phyloP scores from a whole-genome alignment of 2,888 invertebrate species.

The Drosophila diplacantha region DNA sequence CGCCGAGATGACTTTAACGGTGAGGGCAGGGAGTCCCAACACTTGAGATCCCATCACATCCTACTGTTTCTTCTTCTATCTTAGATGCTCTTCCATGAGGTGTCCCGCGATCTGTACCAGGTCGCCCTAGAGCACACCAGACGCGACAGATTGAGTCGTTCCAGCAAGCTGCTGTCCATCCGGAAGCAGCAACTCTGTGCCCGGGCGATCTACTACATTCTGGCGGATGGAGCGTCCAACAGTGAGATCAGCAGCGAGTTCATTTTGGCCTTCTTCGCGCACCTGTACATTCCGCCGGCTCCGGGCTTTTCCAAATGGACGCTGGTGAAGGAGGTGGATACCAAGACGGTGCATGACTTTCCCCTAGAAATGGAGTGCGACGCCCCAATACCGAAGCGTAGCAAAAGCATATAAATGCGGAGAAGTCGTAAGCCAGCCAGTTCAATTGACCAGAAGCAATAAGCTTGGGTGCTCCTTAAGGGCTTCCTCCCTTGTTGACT shows the following conservation, averaged over 20 bases:
- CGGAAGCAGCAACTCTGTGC: constrained; percentile 32
- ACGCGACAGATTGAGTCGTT: neutral
- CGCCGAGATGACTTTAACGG: constrained; percentile 30
- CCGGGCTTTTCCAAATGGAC: constrained; percentile 1
- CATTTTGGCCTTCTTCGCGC: constrained; percentile 20
- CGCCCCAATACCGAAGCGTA: neutral
- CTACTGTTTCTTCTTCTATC: neutral
- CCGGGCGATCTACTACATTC: constrained; percentile 27
- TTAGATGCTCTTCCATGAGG: constrained; percentile 38
- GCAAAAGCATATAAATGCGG: constrained; percentile 24
- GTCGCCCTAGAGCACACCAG: neutral
- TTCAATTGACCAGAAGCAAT: constrained; percentile 52
- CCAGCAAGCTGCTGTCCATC: constrained; percentile 1
- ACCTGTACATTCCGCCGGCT: constrained; percentile 2
- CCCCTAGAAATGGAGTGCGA: neutral
- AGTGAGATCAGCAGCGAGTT: constrained; percentile 24
- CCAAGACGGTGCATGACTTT: constrained; percentile 2
- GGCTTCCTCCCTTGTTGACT: constrained; percentile 22
- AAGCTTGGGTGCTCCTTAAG: neutral
- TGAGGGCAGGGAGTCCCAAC: constrained; percentile 5
- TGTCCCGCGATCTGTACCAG: constrained; percentile 26
- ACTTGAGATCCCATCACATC: neutral
- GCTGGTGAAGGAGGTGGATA: neutral
- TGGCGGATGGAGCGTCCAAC: constrained; percentile 1
- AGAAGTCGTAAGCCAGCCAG: constrained; percentile 21